Evolutionary conservation across 2,888 invertebrate genomes (phyloP).

Genomic region (Aporophyla lueneburgensis): DNA sequence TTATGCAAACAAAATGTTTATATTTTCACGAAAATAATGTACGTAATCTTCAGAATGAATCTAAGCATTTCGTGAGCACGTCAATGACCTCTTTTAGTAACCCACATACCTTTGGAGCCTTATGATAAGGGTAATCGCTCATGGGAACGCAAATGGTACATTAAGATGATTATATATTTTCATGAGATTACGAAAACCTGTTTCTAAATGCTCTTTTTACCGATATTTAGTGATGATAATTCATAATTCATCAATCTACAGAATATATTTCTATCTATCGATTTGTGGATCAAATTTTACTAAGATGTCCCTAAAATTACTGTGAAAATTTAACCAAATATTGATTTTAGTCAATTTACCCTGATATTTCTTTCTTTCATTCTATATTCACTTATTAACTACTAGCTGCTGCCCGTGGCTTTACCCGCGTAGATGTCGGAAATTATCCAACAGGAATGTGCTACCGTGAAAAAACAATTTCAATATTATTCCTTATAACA

Average conservation of each 20-base stretch:
- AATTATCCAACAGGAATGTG: too few species aligned
- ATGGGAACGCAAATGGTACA: constrained; percentile 57
- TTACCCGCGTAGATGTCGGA: too few species aligned
- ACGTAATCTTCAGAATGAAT: constrained; percentile 44
- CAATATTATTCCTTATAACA: too few species aligned
- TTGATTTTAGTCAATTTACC: background rate
- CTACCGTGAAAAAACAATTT: too few species aligned
- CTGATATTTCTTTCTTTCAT: background rate
- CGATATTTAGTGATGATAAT: background rate
- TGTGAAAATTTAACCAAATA: background rate
- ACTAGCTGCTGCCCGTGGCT: too few species aligned
- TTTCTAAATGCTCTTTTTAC: background rate
- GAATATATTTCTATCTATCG: background rate
- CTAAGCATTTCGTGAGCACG: constrained; percentile 53
- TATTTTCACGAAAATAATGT: constrained; percentile 34
- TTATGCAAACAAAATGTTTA: constrained; percentile 33
- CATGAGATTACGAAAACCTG: background rate
- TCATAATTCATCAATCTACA: background rate
- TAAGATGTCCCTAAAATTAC: too few species aligned
- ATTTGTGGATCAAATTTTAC: background rate
- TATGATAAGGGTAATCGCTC: constrained; percentile 63
- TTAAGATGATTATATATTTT: constrained; percentile 46
- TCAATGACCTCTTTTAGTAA: constrained; percentile 64
- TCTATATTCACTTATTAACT: too few species aligned
- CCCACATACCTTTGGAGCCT: constrained; percentile 53